phyloP scores from a whole-genome alignment of 2,888 invertebrate species.

The Dendrolimus pini region DNA sequence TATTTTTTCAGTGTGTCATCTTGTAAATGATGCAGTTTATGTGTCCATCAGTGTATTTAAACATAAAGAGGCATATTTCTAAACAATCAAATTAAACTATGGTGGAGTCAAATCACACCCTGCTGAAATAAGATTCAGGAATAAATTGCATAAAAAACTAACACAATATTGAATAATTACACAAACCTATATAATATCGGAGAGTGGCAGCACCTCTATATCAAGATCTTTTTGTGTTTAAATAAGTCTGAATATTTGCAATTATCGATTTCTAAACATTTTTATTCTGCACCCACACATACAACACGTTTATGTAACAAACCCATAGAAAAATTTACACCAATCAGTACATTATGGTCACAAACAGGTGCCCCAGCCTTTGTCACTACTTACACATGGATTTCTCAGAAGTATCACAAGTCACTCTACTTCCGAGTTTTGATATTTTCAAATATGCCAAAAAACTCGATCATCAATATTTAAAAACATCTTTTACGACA shows the following conservation, averaged over 20 bases:
- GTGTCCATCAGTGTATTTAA: too few species aligned
- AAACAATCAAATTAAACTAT: background rate
- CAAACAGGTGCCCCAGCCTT: constrained; percentile 60
- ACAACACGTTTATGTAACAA: constrained; percentile 47
- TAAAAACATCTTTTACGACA: too few species aligned
- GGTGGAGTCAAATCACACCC: background rate
- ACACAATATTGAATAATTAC: background rate
- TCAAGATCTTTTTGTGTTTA: constrained; percentile 35
- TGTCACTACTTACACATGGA: constrained; percentile 20
- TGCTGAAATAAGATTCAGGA: background rate
- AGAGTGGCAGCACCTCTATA: constrained; percentile 51
- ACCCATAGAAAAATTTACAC: constrained; percentile 73
- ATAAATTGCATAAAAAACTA: background rate
- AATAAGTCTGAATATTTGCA: constrained; percentile 31
- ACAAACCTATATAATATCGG: constrained; percentile 18
- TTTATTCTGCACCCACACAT: constrained; percentile 38
- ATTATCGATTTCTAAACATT: constrained; percentile 27
- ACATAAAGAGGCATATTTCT: background rate
- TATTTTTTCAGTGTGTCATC: too few species aligned
- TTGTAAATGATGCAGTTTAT: too few species aligned
- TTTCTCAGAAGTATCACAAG: constrained; percentile 4
- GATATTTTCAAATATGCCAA: too few species aligned
- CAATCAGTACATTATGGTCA: constrained; percentile 64
- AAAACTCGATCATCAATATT: too few species aligned
- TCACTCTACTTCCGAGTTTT: too few species aligned